Percentiles rank a stretch among this genome's conserved stretches.
phyloP scores from a whole-genome alignment of 2,797 vertebrate genomes.

The Gallinago stenura region DNA sequence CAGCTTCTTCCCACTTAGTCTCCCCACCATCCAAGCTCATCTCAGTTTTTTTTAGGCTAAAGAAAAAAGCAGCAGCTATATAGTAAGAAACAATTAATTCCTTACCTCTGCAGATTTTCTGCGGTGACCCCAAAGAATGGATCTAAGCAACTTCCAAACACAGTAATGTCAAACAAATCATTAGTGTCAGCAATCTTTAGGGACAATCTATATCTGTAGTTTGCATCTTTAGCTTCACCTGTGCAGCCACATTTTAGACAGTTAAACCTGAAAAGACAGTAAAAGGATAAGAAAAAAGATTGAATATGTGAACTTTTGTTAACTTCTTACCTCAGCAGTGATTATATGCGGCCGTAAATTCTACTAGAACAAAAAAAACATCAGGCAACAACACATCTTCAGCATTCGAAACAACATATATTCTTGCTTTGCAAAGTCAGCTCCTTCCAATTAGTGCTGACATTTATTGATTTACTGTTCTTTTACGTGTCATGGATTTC shows the following conservation, averaged over 20 bases:
- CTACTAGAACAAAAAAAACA: not conserved
- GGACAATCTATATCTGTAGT: conserved; percentile 89
- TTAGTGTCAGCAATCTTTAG: conserved; percentile 82
- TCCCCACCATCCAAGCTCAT: not conserved
- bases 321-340: not conserved
- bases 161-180: conserved; percentile 85
- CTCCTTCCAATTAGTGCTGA: not conserved
- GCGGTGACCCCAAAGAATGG: conserved; percentile 90
- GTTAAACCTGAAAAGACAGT: conserved; percentile 77
- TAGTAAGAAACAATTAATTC: not conserved
- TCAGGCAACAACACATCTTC: not conserved
- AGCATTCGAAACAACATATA: not conserved
- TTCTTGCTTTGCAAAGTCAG: not conserved
- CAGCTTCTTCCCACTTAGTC: not conserved
- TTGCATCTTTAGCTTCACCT: conserved; percentile 78
- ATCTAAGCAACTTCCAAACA: conserved; percentile 92
- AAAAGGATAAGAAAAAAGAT: not conserved
- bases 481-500: not conserved
- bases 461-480: not conserved
- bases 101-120: conserved; percentile 86
- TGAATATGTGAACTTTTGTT: not conserved
- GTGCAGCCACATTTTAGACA: conserved; percentile 87
- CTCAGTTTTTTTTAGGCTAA: not conserved
- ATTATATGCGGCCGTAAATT: not conserved
- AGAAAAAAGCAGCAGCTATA: not conserved